Evolutionary conservation across 2,797 vertebrate genomes (phyloP), one percentile per base, ranked within the genome.

Genomic region (Mormyrus proboscirostris): DNA sequence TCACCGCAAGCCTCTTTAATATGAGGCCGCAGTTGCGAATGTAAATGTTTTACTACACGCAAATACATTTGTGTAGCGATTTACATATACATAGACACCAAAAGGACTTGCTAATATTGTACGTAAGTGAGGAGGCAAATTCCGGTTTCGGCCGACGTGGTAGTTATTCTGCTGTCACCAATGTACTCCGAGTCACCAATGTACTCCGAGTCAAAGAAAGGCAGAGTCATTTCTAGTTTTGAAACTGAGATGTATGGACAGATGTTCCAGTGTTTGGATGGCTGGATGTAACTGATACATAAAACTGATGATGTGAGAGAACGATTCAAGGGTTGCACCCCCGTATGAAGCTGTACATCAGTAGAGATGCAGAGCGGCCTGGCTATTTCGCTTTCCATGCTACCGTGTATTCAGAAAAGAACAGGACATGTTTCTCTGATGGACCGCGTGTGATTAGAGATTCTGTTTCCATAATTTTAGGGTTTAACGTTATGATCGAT

Each of bases 41-140:
- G 93, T 90, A 93, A 95, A 94, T 95, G 96, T 95, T 96, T 96
- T 96, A 91, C 93, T 93, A 93, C 93, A 95, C 94, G 92, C 94
- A 94, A 95, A 95, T 93, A 94, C 93, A 94, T 94, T 94, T 92
- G 92, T 95, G 94, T 92, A 91, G 93, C 92, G 94, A 95, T 91
- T 92, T 94, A 93, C 95, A 95, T 93, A 94, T 94, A 94, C 94
- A 94, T 92, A 93, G 47, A 93, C 91, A 93, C 92, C 91, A 89
- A 89, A 55, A 87, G 57, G 49, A 38, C 89, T n/a, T 86, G 9
- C 50, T 84, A 55, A 51, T 82, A 38, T 90, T 92, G 92, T 90
- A 89, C 89, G 86, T 90, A 29, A 86, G 91, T 86, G 89, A 92
- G 90, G 90, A 89, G 92, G 91, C 91, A 94, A 89, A 88, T 89